Evolutionary conservation across 2,888 invertebrate species (phyloP).

Genomic region (Leptogaster cylindrica): DNA sequence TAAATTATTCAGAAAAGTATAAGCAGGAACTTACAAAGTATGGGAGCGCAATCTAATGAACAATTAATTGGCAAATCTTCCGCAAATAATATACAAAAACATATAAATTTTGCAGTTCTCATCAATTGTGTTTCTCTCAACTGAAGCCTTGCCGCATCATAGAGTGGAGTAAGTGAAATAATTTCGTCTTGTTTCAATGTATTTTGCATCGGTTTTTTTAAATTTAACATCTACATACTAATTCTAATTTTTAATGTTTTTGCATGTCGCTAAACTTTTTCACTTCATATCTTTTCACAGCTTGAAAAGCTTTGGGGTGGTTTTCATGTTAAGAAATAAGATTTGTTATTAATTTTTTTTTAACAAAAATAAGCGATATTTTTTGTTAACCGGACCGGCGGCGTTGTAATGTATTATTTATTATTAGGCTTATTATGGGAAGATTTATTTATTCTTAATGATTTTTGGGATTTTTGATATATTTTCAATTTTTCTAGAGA

Average conservation of each 20-base stretch:
- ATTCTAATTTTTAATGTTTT: neutral
- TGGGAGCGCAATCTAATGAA: neutral
- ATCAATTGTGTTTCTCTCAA: neutral
- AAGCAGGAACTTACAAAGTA: neutral
- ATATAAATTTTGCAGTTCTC: slow-evolving; percentile 11
- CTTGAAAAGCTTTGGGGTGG: slow-evolving; percentile 46
- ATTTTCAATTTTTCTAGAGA: too few relatives aligned
- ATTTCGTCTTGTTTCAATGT: neutral
- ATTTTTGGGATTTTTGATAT: too few relatives aligned
- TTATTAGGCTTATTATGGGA: too few relatives aligned
- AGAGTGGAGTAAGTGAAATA: slow-evolving; percentile 31
- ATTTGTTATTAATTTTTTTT: neutral
- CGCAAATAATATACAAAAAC: neutral
- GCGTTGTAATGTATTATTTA: too few relatives aligned
- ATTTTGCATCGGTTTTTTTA: neutral
- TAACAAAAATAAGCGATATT: neutral
- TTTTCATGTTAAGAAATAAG: slow-evolving; percentile 34
- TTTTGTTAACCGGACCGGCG: too few relatives aligned
- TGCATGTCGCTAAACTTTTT: slow-evolving; percentile 6
- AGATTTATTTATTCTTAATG: too few relatives aligned
- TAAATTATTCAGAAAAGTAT: too few relatives aligned
- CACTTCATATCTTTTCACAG: slow-evolving; percentile 17
- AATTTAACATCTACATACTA: neutral
- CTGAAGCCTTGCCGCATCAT: slow-evolving; percentile 9
- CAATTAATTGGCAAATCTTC: neutral